phyloP scores from a whole-genome alignment of 2,113 vertebrate species.

The Echinops telfairi region DNA sequence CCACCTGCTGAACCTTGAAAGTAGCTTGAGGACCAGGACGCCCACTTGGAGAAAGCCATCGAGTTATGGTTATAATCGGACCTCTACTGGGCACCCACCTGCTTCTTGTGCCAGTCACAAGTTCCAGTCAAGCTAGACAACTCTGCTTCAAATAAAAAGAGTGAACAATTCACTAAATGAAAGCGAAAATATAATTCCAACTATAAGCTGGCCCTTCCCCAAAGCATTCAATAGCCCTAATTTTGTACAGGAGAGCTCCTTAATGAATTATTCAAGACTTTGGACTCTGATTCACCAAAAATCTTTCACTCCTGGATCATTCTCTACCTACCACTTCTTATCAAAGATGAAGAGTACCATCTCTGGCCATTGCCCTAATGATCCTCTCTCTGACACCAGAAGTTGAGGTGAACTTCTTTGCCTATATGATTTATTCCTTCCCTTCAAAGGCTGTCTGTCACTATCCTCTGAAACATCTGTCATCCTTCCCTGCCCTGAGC shows the following conservation, averaged over 20 bases:
- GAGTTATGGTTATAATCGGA: accelerated
- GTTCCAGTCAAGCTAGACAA: too few relatives aligned
- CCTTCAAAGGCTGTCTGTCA: background rate
- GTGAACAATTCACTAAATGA: background rate
- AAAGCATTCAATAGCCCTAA: too few relatives aligned
- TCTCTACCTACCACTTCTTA: background rate
- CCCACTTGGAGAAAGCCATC: background rate
- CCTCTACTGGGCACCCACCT: background rate
- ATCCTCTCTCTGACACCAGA: background rate
- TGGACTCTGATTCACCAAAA: too few relatives aligned
- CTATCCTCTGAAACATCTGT: background rate
- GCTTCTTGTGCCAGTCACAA: too few relatives aligned
- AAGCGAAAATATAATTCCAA: background rate
- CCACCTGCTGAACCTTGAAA: background rate
- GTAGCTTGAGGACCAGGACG: background rate
- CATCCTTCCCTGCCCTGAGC: background rate
- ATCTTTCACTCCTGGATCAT: too few relatives aligned
- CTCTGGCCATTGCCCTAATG: background rate
- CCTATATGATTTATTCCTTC: background rate
- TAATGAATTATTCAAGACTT: background rate
- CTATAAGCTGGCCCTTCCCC: background rate
- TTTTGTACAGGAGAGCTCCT: background rate
- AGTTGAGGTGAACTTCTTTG: background rate
- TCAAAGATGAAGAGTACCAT: background rate
- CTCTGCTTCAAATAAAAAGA: background rate